A percentile compares a stretch with the other conserved stretches of the same genome.
These are phyloP conservation scores for Molossus molossus DNA, from an alignment of 2,797 vertebrate genomes.

Conservation along the genomic window DNA sequence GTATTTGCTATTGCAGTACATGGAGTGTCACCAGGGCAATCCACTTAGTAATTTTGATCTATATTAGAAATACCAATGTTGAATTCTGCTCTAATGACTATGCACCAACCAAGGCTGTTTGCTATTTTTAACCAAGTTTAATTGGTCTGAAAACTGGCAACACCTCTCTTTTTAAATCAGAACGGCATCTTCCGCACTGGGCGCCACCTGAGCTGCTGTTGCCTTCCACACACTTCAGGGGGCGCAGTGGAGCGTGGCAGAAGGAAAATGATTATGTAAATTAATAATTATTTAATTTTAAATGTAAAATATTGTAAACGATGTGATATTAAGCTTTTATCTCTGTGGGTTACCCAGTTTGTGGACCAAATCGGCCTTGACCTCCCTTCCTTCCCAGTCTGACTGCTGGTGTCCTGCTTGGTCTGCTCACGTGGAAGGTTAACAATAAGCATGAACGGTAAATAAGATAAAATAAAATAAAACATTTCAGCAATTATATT, in stretches of 20 bases:
- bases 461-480: no score
- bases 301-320: neutral
- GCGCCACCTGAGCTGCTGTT: neutral
- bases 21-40: slow-evolving; percentile 17
- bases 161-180: slow-evolving; percentile 38
- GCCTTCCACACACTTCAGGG: neutral
- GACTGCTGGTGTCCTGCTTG: neutral
- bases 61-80: neutral
- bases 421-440: neutral
- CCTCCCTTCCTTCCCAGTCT: neutral
- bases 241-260: accelerated
- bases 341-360: neutral
- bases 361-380: neutral
- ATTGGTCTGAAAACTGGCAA: neutral
- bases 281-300: slow-evolving; percentile 24
- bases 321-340: neutral
- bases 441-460: neutral
- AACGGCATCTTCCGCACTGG: neutral
- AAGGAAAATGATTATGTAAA: neutral
- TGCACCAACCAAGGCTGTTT: neutral
- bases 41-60: neutral
- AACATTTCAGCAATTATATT: neutral
- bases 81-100: neutral
- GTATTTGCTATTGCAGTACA: neutral
- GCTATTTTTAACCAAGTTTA: slow-evolving; percentile 28